These are phyloP conservation scores for Chironomus riparius DNA, from an alignment of 2,888 invertebrate genomes.

Conservation along the genomic window DNA sequence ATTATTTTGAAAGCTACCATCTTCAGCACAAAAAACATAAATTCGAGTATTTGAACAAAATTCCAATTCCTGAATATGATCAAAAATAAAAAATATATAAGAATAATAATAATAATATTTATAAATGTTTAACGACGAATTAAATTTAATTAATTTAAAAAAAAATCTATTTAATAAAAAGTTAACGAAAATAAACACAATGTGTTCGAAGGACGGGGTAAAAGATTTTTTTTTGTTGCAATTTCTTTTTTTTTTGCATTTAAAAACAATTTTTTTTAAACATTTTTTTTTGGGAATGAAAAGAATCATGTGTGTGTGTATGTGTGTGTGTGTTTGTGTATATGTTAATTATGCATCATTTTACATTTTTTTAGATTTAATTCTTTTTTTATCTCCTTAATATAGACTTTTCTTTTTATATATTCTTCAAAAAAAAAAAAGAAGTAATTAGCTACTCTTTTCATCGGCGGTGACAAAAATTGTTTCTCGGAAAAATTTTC, in stretches of 20 bases:
- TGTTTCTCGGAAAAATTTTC: background rate
- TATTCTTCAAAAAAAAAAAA: background rate
- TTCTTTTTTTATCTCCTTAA: background rate
- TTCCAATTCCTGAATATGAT: background rate
- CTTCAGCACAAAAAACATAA: background rate
- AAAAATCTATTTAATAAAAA: background rate
- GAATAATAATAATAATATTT: too few relatives aligned
- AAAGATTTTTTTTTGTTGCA: background rate
- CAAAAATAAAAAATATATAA: background rate
- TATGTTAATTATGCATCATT: slow-evolving; percentile 3
- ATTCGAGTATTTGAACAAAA: background rate
- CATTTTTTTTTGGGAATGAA: background rate
- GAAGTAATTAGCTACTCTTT: background rate
- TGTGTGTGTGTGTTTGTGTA: slow-evolving; percentile 4
- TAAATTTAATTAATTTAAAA: too few relatives aligned
- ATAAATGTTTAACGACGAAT: too few relatives aligned
- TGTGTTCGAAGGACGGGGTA: slow-evolving; percentile 13
- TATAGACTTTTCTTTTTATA: background rate
- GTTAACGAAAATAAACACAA: slow-evolving; percentile 12
- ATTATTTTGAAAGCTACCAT: background rate
- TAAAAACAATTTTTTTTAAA: background rate
- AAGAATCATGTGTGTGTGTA: slow-evolving; percentile 4
- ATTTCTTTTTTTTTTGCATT: background rate
- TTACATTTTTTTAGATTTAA: background rate
- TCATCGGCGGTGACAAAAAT: background rate